These are phyloP conservation scores for Erpobdella octoculata DNA, from an alignment of 2,888 invertebrate genomes.

Conservation along the genomic window DNA sequence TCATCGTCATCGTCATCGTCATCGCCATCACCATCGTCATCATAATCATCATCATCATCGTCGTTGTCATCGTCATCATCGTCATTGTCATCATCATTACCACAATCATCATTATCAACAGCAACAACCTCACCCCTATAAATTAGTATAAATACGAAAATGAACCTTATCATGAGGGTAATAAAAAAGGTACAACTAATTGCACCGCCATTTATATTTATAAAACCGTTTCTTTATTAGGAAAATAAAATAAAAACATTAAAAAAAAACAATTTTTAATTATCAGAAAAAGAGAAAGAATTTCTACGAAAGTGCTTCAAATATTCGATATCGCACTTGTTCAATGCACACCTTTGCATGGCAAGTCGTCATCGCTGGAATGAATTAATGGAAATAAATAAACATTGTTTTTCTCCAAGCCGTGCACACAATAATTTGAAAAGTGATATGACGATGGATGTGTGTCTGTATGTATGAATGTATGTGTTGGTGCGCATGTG, in stretches of 20 bases:
- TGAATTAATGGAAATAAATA: no score
- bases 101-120: not conserved
- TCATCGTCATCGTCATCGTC: constrained; percentile 10
- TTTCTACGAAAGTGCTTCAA: no score
- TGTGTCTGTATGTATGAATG: constrained; percentile 20
- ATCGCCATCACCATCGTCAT: not conserved
- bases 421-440: no score
- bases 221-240: no score
- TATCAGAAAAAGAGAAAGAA: no score
- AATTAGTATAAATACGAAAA: not conserved
- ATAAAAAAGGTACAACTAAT: not conserved
- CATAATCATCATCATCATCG: constrained; percentile 14
- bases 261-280: no score
- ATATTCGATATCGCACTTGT: no score
- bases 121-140: not conserved
- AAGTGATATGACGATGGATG: no score
- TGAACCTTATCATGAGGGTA: not conserved
- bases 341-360: no score
- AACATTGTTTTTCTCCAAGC: no score
- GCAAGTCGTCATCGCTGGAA: no score
- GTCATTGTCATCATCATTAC: not conserved
- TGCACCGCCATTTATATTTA: not conserved
- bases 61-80: constrained; percentile 11
- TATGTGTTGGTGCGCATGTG: constrained; percentile 19
- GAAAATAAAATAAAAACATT: no score